These are phyloP conservation scores for Apis laboriosa DNA, from an alignment of 1,140 invertebrate species.

Conservation along the genomic window DNA sequence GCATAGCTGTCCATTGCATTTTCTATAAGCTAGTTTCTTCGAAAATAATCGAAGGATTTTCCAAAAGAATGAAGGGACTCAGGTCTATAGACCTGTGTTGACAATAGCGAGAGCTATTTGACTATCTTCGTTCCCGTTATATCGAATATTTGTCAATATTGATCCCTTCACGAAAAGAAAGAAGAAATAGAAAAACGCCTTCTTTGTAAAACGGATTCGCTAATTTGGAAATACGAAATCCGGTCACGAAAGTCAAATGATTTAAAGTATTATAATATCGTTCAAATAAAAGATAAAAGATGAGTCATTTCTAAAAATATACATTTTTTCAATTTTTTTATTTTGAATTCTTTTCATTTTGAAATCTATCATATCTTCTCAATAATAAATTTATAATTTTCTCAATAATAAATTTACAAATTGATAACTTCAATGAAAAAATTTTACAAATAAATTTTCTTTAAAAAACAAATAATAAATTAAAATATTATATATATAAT, in stretches of 20 bases:
- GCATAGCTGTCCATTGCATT: background rate
- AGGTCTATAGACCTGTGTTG: background rate
- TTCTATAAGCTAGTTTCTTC: too few relatives aligned
- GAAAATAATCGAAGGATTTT: background rate
- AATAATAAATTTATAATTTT: too few relatives aligned
- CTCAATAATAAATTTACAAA: too few relatives aligned
- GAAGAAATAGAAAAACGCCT: background rate
- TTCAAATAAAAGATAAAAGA: background rate
- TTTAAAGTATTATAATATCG: background rate
- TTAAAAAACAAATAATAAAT: too few relatives aligned
- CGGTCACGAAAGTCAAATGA: constrained; percentile 24
- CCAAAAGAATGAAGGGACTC: background rate
- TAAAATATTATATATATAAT: too few relatives aligned
- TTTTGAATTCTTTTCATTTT: too few relatives aligned
- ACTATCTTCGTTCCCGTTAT: constrained; percentile 4
- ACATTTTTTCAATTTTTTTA: background rate
- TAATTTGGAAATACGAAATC: constrained; percentile 41
- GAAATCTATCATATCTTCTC: too few relatives aligned
- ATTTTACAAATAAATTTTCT: too few relatives aligned
- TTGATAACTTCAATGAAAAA: too few relatives aligned
- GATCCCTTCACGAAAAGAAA: background rate
- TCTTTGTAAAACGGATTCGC: background rate
- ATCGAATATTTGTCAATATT: constrained; percentile 39
- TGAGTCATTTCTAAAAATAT: constrained; percentile 15
- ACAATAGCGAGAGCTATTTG: constrained; percentile 6